These are phyloP conservation scores for Noctua comes DNA, from an alignment of 2,888 invertebrate genomes.

Conservation along the genomic window DNA sequence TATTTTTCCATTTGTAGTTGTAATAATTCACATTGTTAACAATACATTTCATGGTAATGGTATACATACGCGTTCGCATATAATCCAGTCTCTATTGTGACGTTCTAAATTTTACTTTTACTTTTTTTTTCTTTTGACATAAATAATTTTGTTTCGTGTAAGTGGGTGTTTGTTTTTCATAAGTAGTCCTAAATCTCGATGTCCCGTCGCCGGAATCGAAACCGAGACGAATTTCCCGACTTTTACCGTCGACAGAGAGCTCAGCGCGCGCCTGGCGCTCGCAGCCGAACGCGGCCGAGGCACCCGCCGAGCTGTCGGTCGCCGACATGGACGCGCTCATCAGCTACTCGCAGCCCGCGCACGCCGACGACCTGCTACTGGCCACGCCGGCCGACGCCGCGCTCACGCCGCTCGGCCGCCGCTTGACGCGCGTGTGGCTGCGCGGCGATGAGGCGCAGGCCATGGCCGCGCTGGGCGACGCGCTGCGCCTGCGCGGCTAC, in stretches of 20 bases:
- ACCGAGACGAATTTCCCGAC: slow-evolving; percentile 27
- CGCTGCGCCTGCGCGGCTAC: slow-evolving; percentile 86
- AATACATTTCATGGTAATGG: too few relatives aligned
- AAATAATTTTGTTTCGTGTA: background rate
- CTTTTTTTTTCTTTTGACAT: too few relatives aligned
- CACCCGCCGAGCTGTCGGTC: slow-evolving; percentile 71
- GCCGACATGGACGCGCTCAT: slow-evolving; percentile 89
- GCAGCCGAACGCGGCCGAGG: slow-evolving; percentile 64
- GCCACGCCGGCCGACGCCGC: slow-evolving; percentile 90
- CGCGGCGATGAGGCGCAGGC: slow-evolving; percentile 92
- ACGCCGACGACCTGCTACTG: slow-evolving; percentile 95
- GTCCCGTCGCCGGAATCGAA: slow-evolving; percentile 13
- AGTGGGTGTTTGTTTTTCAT: too few relatives aligned
- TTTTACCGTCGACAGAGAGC: slow-evolving; percentile 50
- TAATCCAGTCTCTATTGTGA: background rate
- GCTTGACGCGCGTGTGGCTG: slow-evolving; percentile 98
- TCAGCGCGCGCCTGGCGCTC: slow-evolving; percentile 71
- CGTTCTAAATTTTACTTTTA: background rate
- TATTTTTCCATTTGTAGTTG: too few relatives aligned
- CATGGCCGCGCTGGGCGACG: slow-evolving; percentile 91
- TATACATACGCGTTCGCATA: background rate
- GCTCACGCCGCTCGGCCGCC: slow-evolving; percentile 92
- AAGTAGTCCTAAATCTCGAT: slow-evolving; percentile 5
- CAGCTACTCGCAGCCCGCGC: slow-evolving; percentile 96
- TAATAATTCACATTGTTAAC: too few relatives aligned